A percentile compares a stretch with the other conserved stretches of the same genome.
These are phyloP conservation scores for Cephus spinipes DNA, from an alignment of 2,888 invertebrate species.

Conservation along the genomic window DNA sequence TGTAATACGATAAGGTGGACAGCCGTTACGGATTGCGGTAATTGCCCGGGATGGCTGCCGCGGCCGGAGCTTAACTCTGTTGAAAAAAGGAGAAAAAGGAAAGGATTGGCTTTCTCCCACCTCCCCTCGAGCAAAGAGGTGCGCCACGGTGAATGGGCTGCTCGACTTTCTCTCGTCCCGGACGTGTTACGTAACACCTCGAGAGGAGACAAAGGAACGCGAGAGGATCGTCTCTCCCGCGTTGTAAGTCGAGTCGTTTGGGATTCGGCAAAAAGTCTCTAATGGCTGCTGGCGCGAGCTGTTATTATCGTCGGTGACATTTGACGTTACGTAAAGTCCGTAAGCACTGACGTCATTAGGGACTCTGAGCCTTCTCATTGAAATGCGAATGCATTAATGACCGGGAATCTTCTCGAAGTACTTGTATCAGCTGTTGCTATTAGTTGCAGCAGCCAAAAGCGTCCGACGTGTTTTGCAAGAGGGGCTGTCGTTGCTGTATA, in stretches of 20 bases:
- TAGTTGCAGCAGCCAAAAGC: slow-evolving; percentile 38
- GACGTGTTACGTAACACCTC: background rate
- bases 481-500: background rate
- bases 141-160: background rate
- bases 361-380: slow-evolving; percentile 36
- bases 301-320: slow-evolving; percentile 19
- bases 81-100: too few relatives aligned
- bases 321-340: slow-evolving; percentile 41
- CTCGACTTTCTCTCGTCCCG: background rate
- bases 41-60: too few relatives aligned
- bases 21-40: too few relatives aligned
- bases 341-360: slow-evolving; percentile 42
- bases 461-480: too few relatives aligned
- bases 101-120: too few relatives aligned
- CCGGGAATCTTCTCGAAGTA: too few relatives aligned
- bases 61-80: too few relatives aligned
- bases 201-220: background rate
- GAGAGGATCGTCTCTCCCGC: too few relatives aligned
- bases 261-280: slow-evolving; percentile 21
- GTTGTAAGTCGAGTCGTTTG: background rate
- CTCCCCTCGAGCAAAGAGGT: too few relatives aligned
- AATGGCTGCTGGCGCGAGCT: slow-evolving; percentile 22
- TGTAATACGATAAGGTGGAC: too few relatives aligned
- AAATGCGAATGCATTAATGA: slow-evolving; percentile 29
- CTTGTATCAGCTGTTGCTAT: slow-evolving; percentile 31